Percentiles rank a stretch among this genome's conserved stretches.
Evolutionary conservation across 2,888 invertebrate genomes (phyloP).

Genomic region (Drosophila kuntzei): DNA sequence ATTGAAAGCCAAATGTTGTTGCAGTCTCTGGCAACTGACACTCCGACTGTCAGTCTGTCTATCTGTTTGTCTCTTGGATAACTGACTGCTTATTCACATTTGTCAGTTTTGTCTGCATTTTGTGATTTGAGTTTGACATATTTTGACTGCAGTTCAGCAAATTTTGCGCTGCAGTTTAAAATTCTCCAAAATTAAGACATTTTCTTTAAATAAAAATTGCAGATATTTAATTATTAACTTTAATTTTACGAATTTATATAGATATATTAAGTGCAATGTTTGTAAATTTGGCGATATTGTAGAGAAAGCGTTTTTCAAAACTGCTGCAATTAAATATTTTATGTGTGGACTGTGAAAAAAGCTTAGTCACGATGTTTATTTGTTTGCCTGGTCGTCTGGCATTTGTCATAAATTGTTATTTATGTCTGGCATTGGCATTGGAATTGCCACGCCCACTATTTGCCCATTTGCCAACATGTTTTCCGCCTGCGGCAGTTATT

Average conservation of each 20-base stretch:
- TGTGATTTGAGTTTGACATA: conserved; percentile 71
- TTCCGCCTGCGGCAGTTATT: conserved; percentile 38
- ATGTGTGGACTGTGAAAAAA: conserved; percentile 35
- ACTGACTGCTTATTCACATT: conserved; percentile 39
- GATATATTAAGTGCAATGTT: neutral
- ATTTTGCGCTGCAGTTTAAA: conserved; percentile 27
- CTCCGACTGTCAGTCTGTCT: conserved; percentile 23
- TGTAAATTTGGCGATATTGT: neutral
- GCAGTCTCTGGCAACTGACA: conserved; percentile 41
- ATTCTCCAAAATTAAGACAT: neutral
- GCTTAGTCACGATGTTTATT: conserved; percentile 50
- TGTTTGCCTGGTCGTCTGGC: conserved; percentile 63
- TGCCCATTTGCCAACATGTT: conserved; percentile 20
- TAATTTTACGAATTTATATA: neutral
- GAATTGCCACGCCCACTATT: conserved; percentile 33
- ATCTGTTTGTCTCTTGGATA: conserved; percentile 27
- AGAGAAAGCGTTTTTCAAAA: conserved; percentile 25
- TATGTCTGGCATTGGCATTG: conserved; percentile 53
- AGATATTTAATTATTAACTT: neutral
- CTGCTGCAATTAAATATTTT: conserved; percentile 55
- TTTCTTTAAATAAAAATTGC: neutral
- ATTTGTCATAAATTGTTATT: conserved; percentile 65
- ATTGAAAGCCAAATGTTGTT: conserved; percentile 38
- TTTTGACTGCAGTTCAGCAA: conserved; percentile 57
- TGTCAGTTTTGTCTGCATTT: conserved; percentile 69